These are phyloP conservation scores for Tetragnatha versicolor DNA, from an alignment of 1,140 invertebrate genomes.

Conservation along the genomic window DNA sequence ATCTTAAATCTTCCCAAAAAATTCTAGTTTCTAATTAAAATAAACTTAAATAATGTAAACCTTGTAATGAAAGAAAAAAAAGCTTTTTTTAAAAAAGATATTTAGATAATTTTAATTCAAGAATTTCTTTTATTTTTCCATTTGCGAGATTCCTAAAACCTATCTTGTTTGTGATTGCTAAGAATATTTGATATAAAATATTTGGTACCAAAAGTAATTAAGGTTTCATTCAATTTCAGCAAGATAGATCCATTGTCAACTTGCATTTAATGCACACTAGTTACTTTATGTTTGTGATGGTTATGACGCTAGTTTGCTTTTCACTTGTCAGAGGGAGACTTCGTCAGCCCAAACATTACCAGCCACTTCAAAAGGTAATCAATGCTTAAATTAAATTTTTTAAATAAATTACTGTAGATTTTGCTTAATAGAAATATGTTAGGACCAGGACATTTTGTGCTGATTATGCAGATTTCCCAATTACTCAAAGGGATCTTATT, in stretches of 20 bases:
- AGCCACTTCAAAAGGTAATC: conserved; percentile 43
- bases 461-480: background rate
- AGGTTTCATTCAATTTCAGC: too few species aligned
- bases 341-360: conserved; percentile 37
- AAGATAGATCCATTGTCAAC: conserved; percentile 64
- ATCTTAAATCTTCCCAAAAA: too few species aligned
- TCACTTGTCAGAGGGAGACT: conserved; percentile 62
- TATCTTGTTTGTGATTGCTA: too few species aligned
- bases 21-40: too few species aligned
- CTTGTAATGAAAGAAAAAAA: too few species aligned
- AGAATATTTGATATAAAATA: too few species aligned
- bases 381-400: background rate
- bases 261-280: conserved; percentile 65
- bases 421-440: background rate
- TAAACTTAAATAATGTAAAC: too few species aligned
- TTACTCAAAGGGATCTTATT: background rate
- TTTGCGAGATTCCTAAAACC: too few species aligned
- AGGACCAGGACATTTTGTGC: background rate
- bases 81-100: too few species aligned
- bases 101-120: too few species aligned
- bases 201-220: too few species aligned
- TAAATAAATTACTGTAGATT: background rate
- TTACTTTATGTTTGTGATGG: conserved; percentile 66
- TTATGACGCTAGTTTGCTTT: conserved; percentile 64
- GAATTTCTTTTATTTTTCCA: too few species aligned